Evolutionary conservation across 1,140 invertebrate species (phyloP).

Genomic region (Cotesia chilonis): DNA sequence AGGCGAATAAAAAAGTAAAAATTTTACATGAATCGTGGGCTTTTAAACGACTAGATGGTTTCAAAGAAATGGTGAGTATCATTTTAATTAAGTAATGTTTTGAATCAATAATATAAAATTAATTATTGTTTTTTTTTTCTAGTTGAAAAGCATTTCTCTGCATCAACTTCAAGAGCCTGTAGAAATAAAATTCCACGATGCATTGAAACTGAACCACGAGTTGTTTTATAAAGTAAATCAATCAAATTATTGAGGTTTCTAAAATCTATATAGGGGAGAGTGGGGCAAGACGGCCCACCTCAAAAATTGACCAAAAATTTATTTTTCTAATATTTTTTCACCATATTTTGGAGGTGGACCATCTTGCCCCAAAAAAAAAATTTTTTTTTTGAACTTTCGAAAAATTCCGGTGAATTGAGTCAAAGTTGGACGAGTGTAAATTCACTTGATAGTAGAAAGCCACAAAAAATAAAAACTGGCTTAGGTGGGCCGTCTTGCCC

Average conservation of each 20-base stretch:
- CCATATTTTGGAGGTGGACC: no score
- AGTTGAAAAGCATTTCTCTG: constrained; percentile 20
- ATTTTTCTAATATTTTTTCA: no score
- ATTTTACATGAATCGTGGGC: constrained; percentile 9
- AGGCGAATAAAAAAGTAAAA: constrained; percentile 25
- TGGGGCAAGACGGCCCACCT: no score
- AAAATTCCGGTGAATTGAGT: no score
- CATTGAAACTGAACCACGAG: constrained; percentile 9
- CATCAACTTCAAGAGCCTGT: neutral
- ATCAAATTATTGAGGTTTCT: neutral
- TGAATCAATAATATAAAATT: neutral
- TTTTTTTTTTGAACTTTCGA: no score
- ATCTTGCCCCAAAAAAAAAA: no score
- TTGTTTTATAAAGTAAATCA: constrained; percentile 16
- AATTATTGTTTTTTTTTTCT: neutral
- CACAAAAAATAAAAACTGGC: no score
- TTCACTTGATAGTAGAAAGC: no score
- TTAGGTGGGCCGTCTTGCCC: no score
- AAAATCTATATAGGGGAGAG: no score
- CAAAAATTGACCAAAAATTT: no score
- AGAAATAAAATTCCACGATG: constrained; percentile 23
- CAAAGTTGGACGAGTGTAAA: no score
- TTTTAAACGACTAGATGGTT: neutral
- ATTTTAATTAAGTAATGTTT: neutral
- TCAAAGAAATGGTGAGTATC: constrained; percentile 1